Percentiles rank a stretch among this genome's conserved stretches.
These are phyloP conservation scores for Catamblyrhynchus diadema DNA, from an alignment of 2,797 vertebrate species.

Conservation along the genomic window DNA sequence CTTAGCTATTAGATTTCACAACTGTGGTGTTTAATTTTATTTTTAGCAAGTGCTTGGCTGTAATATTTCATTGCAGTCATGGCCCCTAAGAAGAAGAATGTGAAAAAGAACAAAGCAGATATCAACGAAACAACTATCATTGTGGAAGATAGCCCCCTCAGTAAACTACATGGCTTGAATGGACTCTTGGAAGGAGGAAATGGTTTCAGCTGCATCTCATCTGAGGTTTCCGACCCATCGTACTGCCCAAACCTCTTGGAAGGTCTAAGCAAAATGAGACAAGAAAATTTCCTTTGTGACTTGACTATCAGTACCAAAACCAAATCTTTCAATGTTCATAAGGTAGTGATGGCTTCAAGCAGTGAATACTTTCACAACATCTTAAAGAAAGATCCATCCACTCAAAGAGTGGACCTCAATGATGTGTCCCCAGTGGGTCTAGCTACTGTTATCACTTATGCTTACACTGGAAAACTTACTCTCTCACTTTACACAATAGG, in stretches of 20 bases:
- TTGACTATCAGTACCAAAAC: conserved; percentile 93
- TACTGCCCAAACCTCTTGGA: conserved; percentile 94
- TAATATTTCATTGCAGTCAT: conserved; percentile 86
- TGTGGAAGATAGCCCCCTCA: conserved; percentile 90
- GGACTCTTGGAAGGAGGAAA: conserved; percentile 92
- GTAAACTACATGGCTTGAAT: conserved; percentile 91
- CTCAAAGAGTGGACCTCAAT: conserved; percentile 90
- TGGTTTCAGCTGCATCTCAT: conserved; percentile 95
- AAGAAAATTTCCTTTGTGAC: conserved; percentile 95
- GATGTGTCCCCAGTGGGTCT: conserved; percentile 92
- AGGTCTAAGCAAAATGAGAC: conserved; percentile 92
- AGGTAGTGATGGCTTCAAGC: conserved; percentile 95
- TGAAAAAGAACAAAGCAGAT: conserved; percentile 92
- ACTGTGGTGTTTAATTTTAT: conserved; percentile 4
- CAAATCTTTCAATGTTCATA: conserved; percentile 95
- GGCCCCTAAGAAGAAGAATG: conserved; percentile 98
- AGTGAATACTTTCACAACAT: conserved; percentile 92
- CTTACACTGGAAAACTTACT: conserved; percentile 95
- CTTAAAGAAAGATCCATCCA: conserved; percentile 89
- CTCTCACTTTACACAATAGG: conserved; percentile 95
- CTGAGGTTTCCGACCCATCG: conserved; percentile 88
- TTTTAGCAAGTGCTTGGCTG: conserved; percentile 83
- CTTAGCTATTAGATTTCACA: conserved; percentile 14
- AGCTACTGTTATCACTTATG: conserved; percentile 93
- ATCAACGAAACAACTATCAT: conserved; percentile 93